A percentile compares a stretch with the other conserved stretches of the same genome.
Evolutionary conservation across 2,113 vertebrate genomes (phyloP).

Genomic region (Oryzias woworae): DNA sequence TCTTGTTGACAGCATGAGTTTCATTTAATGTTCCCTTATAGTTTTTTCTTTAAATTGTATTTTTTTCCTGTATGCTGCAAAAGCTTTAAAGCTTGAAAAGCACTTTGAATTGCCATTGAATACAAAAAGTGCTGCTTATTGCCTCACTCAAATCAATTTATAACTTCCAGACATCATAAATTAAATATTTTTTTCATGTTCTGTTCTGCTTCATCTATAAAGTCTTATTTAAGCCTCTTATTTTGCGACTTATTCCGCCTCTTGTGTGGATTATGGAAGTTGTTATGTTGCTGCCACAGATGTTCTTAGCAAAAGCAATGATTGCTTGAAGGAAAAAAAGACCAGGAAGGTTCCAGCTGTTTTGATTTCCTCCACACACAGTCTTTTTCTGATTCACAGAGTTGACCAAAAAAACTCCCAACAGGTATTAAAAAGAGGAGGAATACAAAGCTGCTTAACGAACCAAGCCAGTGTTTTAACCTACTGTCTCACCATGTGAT

Average conservation of each 20-base stretch:
- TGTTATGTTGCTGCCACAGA: not conserved
- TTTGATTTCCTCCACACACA: slow-evolving; percentile 8
- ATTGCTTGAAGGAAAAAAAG: not conserved
- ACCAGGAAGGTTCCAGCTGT: slow-evolving; percentile 22
- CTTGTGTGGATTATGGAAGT: no score
- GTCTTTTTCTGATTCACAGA: slow-evolving; percentile 12
- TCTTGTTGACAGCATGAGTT: no score
- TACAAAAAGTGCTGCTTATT: slow-evolving; percentile 9
- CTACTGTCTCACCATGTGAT: not conserved
- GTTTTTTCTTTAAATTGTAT: no score
- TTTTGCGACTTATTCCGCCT: not conserved
- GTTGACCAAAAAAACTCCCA: slow-evolving; percentile 18
- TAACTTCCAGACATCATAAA: slow-evolving; percentile 54
- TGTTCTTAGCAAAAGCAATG: slow-evolving; percentile 10
- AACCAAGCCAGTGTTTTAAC: not conserved
- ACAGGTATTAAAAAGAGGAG: slow-evolving; percentile 6
- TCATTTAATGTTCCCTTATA: no score
- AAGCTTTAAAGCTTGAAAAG: no score
- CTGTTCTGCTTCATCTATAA: slow-evolving; percentile 46
- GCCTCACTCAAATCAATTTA: slow-evolving; percentile 66
- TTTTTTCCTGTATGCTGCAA: no score
- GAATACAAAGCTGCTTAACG: not conserved
- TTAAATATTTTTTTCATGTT: slow-evolving; percentile 36
- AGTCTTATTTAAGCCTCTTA: slow-evolving; percentile 39
- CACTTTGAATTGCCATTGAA: no score